phyloP scores from a whole-genome alignment of 2,888 invertebrate species.

The Morpho deidamia region DNA sequence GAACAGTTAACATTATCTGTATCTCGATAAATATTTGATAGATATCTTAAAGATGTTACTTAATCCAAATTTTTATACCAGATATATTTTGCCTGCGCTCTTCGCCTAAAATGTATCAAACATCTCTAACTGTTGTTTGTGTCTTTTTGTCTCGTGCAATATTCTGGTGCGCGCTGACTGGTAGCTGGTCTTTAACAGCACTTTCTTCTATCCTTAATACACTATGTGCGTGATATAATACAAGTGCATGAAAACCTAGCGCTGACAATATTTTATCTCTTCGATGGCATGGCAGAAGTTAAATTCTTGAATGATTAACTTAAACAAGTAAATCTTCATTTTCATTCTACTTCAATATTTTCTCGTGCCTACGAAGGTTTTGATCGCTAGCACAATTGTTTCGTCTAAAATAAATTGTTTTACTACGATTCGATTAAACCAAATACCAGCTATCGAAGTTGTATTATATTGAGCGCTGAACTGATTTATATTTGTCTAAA shows the following conservation, averaged over 20 bases:
- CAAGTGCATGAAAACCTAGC: constrained; percentile 60
- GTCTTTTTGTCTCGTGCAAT: constrained; percentile 55
- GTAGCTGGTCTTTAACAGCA: constrained; percentile 73
- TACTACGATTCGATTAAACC: constrained; percentile 7
- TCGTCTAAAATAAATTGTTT: not conserved
- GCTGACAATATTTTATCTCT: constrained; percentile 57
- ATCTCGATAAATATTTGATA: constrained; percentile 38
- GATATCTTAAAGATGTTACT: constrained; percentile 28
- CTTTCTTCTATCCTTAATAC: constrained; percentile 48
- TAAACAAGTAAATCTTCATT: too few relatives aligned
- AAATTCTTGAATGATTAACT: not conserved
- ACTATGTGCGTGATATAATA: constrained; percentile 61
- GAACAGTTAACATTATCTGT: constrained; percentile 42
- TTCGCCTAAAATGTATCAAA: constrained; percentile 42
- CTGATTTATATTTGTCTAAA: constrained; percentile 26
- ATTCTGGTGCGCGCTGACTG: constrained; percentile 52
- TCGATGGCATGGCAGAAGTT: constrained; percentile 37
- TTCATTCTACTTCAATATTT: too few relatives aligned
- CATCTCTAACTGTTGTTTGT: constrained; percentile 38
- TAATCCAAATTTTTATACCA: constrained; percentile 30
- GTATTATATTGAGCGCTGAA: constrained; percentile 63
- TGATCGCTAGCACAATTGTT: too few relatives aligned
- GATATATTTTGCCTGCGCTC: constrained; percentile 53
- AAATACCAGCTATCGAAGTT: constrained; percentile 46
- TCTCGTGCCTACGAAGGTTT: too few relatives aligned